phyloP scores from a whole-genome alignment of 1,140 invertebrate genomes.

The Gonatopus flavifemur region DNA sequence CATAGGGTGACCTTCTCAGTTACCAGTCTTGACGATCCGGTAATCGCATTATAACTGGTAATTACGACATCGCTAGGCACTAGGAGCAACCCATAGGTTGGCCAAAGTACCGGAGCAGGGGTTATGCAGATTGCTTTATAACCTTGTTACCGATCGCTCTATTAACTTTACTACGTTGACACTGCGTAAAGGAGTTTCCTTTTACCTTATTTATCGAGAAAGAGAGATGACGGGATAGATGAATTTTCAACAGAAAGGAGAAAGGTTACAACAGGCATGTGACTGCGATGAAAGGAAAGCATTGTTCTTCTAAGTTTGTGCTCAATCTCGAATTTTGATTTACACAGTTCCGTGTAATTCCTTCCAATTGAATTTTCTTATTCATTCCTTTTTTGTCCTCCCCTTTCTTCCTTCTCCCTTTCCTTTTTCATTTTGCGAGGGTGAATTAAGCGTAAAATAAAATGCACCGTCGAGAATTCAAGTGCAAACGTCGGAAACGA shows the following conservation, averaged over 20 bases:
- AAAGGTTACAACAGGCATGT: background rate
- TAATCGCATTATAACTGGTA: slow-evolving; percentile 53
- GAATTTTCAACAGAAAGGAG: slow-evolving; percentile 3
- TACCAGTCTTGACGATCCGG: slow-evolving; percentile 45
- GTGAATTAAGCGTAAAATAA: no score
- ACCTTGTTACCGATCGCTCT: slow-evolving; percentile 57
- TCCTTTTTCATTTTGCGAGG: no score
- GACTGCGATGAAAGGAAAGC: no score
- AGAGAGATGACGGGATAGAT: no score
- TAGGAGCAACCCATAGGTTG: slow-evolving; percentile 22
- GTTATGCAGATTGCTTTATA: slow-evolving; percentile 60
- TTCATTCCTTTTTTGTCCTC: no score
- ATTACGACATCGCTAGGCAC: slow-evolving; percentile 43
- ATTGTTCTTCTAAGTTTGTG: no score
- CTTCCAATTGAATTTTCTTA: no score
- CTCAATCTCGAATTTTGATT: no score
- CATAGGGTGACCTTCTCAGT: slow-evolving; percentile 39
- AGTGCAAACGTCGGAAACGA: no score
- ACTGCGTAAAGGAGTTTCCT: slow-evolving; percentile 11
- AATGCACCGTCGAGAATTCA: no score
- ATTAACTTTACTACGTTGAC: slow-evolving; percentile 48
- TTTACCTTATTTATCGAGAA: background rate
- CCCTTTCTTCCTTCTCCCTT: no score
- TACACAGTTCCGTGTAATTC: no score
- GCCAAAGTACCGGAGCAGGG: slow-evolving; percentile 46